Evolutionary conservation across 2,797 vertebrate species (phyloP).

Genomic region (Allobates femoralis): DNA sequence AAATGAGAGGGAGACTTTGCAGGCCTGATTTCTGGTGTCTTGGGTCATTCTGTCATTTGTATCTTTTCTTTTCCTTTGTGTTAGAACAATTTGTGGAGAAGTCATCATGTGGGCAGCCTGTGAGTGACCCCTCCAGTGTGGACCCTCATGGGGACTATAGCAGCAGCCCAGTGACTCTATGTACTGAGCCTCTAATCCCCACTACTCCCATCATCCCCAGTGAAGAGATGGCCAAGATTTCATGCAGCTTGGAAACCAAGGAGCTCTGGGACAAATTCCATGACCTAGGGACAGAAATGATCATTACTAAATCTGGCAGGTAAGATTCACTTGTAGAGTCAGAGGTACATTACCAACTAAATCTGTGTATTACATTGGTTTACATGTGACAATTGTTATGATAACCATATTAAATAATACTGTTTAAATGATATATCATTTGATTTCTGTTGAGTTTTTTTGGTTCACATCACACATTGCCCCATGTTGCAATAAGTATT

Average conservation of each 20-base stretch:
- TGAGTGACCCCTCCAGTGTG: slow-evolving; percentile 85
- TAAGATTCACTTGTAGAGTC: slow-evolving; percentile 67
- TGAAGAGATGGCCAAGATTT: slow-evolving; percentile 97
- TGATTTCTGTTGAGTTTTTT: too few relatives aligned
- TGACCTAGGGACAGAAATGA: slow-evolving; percentile 97
- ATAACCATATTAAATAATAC: not conserved
- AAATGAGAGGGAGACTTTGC: slow-evolving; percentile 32
- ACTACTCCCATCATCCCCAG: slow-evolving; percentile 90
- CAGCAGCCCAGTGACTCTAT: slow-evolving; percentile 73
- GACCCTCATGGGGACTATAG: slow-evolving; percentile 84
- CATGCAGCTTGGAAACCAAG: slow-evolving; percentile 95
- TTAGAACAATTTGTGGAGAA: slow-evolving; percentile 98
- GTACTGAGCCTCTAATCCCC: slow-evolving; percentile 95
- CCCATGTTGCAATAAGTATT: slow-evolving; percentile 24
- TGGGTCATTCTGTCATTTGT: slow-evolving; percentile 25
- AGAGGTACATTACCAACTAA: not conserved
- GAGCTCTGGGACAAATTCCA: slow-evolving; percentile 99
- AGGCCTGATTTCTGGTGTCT: slow-evolving; percentile 33
- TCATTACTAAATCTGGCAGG: slow-evolving; percentile 98
- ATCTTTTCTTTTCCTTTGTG: slow-evolving; percentile 41
- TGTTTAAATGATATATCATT: too few relatives aligned
- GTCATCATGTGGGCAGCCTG: slow-evolving; percentile 87
- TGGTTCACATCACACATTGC: slow-evolving; percentile 13
- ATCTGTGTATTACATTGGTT: not conserved
- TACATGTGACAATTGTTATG: not conserved